Evolutionary conservation across 2,113 vertebrate species (phyloP).

Genomic region (Cochlearius cochlearius): DNA sequence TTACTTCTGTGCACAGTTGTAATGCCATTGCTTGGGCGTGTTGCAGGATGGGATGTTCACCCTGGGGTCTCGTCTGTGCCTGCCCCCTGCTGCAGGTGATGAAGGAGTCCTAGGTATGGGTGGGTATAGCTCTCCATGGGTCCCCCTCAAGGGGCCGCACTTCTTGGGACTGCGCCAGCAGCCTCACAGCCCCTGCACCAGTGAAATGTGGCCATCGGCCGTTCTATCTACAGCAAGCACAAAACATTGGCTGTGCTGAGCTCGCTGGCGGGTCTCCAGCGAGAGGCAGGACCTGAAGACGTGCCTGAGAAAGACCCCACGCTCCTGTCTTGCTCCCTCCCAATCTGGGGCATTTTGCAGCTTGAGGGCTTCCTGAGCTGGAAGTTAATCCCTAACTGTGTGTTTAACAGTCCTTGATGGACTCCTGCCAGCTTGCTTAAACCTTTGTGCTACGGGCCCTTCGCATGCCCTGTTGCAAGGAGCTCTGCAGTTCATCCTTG

Average conservation of each 20-base stretch:
- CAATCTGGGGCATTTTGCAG: neutral
- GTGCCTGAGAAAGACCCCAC: neutral
- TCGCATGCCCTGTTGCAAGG: rapidly evolving
- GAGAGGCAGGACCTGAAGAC: neutral
- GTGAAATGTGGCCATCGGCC: neutral
- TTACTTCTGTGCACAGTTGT: neutral
- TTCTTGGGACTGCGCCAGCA: neutral
- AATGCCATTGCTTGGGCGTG: neutral
- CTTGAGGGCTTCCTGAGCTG: neutral
- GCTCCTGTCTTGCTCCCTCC: neutral
- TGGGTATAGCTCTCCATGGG: neutral
- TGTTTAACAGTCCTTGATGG: neutral
- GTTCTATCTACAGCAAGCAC: neutral
- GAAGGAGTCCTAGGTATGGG: neutral
- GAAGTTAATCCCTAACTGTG: neutral
- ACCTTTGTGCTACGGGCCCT: neutral
- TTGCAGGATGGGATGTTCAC: neutral
- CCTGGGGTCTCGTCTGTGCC: neutral
- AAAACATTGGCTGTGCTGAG: neutral
- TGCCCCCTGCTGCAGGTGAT: neutral
- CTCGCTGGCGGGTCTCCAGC: neutral
- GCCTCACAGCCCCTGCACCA: neutral
- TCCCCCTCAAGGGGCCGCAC: rapidly evolving
- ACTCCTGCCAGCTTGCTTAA: neutral
- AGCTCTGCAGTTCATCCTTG: neutral